phyloP scores from a whole-genome alignment of 1,140 invertebrate species.

The Ladona fulva region DNA sequence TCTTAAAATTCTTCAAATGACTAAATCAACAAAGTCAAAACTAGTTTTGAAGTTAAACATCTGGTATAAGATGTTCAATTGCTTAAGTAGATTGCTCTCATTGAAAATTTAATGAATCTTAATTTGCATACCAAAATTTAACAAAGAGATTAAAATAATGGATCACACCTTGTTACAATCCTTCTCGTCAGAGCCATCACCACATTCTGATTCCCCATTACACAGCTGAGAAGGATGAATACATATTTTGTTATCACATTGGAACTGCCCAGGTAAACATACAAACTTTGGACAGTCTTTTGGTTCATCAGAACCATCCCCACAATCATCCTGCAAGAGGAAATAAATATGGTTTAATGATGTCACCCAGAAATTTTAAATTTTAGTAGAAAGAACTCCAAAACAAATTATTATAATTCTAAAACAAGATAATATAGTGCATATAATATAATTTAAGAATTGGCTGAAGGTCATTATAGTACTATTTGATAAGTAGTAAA shows the following conservation, averaged over 20 bases:
- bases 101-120: not conserved
- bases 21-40: no score
- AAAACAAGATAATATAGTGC: constrained; percentile 14
- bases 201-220: constrained; percentile 42
- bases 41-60: no score
- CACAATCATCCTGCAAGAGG: constrained; percentile 64
- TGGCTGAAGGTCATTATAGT: no score
- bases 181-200: constrained; percentile 42
- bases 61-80: no score
- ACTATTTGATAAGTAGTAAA: no score
- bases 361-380: not conserved
- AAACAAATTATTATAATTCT: constrained; percentile 26
- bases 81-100: no score
- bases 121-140: constrained; percentile 11
- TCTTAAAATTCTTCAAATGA: no score
- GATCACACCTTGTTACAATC: constrained; percentile 41
- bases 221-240: constrained; percentile 57
- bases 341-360: constrained; percentile 18
- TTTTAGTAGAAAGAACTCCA: not conserved
- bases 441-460: not conserved
- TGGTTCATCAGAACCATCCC: constrained; percentile 68
- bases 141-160: not conserved
- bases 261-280: constrained; percentile 68
- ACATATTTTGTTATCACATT: constrained; percentile 57
- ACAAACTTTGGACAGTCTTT: constrained; percentile 55